Evolutionary conservation across 2,113 vertebrate species (phyloP), one percentile per base, ranked within the genome.

Genomic region (Anthoscopus minutus): DNA sequence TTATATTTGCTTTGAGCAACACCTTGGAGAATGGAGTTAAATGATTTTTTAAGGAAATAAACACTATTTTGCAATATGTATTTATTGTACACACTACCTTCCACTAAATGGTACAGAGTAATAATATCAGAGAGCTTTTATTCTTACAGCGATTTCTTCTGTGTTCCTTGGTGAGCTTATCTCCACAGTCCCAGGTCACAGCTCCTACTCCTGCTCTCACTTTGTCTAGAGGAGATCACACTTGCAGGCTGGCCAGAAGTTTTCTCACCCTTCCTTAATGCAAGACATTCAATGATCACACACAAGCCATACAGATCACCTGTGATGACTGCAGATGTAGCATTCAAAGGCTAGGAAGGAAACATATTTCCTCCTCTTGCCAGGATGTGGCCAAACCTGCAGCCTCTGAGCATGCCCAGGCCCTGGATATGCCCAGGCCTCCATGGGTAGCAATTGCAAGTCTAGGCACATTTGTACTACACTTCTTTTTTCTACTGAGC

Each of bases 21-120:
- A 96, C 88, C 88, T 84, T 71, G n/a, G 56, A 96, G 60, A 90
- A 81, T 19, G 15, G 69, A 74, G 44, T 30, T 42, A 74, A 94
- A 74, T 56, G 5, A 84, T 37, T 83, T 94, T 86, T 88, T 38
- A 47, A 83, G 95, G 92, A 83, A 93, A 81, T 90, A 88, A 80
- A 88, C 4, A 10, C 16, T 81, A 53, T 83, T 95, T 92, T 88
- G 71, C 69, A 81, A 60, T 92, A 90, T 18, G 40, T 66, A 86
- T 81, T 92, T 88, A 92, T 77, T 66, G 56, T 73, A 80, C 50
- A 20, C 58, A 54, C n/a, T 80, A 30, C 54, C 10, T 87, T 73
- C 72, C 81, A 27, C 67, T 74, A 65, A 90, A 76, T 58, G 35
- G 11, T 45, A 31, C 33, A 23, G 25, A 93, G 18, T 57, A 72